Conservation (phyloP, 2,797 vertebrate species). For the Rhynchotus rufescens region DNA sequence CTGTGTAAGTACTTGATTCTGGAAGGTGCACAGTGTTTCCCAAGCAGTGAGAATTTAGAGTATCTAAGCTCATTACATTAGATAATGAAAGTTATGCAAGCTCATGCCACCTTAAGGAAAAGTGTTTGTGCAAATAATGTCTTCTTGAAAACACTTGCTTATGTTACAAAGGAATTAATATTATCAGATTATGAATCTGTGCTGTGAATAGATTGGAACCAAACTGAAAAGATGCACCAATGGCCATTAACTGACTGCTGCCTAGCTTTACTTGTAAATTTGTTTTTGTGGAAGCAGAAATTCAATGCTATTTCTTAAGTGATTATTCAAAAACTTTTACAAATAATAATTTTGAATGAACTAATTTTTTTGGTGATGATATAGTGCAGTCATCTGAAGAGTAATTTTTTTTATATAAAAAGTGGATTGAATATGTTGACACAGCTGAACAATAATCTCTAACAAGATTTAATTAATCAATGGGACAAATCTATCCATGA, state of each 20-base stretch:
- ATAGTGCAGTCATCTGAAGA: background rate
- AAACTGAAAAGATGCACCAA: background rate
- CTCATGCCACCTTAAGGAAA: slow-evolving; percentile 27
- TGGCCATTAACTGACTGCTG: background rate
- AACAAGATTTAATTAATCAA: background rate
- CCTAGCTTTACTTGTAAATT: background rate
- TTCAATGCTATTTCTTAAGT: background rate
- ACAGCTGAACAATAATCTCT: background rate
- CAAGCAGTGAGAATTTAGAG: slow-evolving; percentile 5
- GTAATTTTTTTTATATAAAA: background rate
- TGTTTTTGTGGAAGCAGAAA: background rate
- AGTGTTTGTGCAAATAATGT: slow-evolving; percentile 45
- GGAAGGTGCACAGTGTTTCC: background rate
- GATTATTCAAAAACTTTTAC: background rate
- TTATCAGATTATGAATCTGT: background rate
- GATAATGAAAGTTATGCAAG: background rate
- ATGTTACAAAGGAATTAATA: slow-evolving; percentile 9
- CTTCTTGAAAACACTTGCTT: slow-evolving; percentile 33
- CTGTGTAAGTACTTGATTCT: slow-evolving; percentile 36
- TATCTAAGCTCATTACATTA: slow-evolving; percentile 14
- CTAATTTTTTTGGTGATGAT: background rate
- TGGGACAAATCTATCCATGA: background rate
- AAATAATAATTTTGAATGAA: background rate
- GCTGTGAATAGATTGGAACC: background rate
- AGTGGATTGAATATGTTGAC: background rate